Base-by-base conservation (phyloP, 2,113 vertebrate genomes). In the Columba livia region DNA sequence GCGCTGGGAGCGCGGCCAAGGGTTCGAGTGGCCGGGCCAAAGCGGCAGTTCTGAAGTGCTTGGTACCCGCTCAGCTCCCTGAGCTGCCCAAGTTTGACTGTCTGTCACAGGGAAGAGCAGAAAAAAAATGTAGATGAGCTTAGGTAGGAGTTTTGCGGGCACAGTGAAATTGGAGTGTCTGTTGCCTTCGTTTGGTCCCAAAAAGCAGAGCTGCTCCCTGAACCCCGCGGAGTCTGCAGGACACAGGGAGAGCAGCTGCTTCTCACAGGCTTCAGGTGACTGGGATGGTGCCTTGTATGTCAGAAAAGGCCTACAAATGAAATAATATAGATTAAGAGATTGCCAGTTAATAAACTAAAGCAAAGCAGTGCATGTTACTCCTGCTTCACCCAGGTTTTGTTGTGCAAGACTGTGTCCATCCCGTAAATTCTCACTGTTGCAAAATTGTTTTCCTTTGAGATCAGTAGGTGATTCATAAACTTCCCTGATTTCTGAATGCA, bases 11-110 rank as follows among this genome's bases (percentile, higher is more conserved):
- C 1, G 0, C 31, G 54, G n/a, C 42, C 6, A 14, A 25, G 48
- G 34, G 31, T 29, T 77, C 2, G 20, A 66, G 26, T 36, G 14
- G n/a, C 0, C 1, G 0, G 1, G 47, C 17, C 47, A 6, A 38
- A 23, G 17, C 4, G 6, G 44, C 6, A 20, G 44, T 56, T 10
- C 16, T 8, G 18, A 28, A 62, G 9, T 31, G 29, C 56, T 61
- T 65, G 28, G 3, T 75, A 15, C 24, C 40, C 12, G 0, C 47
- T 75, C 15, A 6, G 31, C 24, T 53, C 15, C 31, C 48, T 57
- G 53, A 5, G 29, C 19, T n/a, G n/a, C 51, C 1, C 2, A 64
- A 83, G 38, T 26, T 50, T 38, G 10, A 7, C 48, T 79, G 1
- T 72, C 56, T 73, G 11, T 62, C 19, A 4, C 8, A 60, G 38